Conservation (phyloP, 2,888 invertebrate genomes). For the Chymomyza procnemis region DNA sequence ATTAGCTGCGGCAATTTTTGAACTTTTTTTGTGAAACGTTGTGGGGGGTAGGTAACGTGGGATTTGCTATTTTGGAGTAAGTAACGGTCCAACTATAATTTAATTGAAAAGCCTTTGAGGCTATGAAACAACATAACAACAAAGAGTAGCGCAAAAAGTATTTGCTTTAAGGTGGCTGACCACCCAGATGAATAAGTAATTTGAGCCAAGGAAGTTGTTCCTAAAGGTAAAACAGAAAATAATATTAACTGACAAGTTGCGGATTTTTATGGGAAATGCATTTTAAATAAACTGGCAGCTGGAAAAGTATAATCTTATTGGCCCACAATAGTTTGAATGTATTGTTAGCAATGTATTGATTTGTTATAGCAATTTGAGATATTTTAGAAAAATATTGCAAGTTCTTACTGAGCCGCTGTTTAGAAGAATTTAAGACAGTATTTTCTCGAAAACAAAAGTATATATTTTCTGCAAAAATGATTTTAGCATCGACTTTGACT, state of each 20-base stretch:
- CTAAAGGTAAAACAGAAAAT: background rate
- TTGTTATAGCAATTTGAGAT: too few relatives aligned
- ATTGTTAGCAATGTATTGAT: too few relatives aligned
- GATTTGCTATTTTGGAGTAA: conserved; percentile 36
- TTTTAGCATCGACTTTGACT: too few relatives aligned
- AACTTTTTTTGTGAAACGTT: background rate
- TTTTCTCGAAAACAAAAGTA: too few relatives aligned
- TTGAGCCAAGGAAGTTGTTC: background rate
- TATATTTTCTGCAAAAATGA: too few relatives aligned
- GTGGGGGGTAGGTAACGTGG: background rate
- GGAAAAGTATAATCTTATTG: too few relatives aligned
- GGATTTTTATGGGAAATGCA: background rate
- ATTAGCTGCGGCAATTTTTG: conserved; percentile 21
- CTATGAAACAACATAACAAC: conserved; percentile 21
- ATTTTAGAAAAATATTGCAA: too few relatives aligned
- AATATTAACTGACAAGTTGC: background rate
- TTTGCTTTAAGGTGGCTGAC: background rate
- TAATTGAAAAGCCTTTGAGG: conserved; percentile 65
- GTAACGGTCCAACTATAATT: conserved; percentile 59
- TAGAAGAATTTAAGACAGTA: too few relatives aligned
- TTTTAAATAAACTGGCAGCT: background rate
- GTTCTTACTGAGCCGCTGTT: too few relatives aligned
- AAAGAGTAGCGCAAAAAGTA: conserved; percentile 18
- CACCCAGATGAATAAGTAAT: background rate
- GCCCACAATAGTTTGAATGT: too few relatives aligned